These are phyloP conservation scores for Arvicanthis niloticus DNA, from an alignment of 2,113 vertebrate genomes.

Conservation along the genomic window DNA sequence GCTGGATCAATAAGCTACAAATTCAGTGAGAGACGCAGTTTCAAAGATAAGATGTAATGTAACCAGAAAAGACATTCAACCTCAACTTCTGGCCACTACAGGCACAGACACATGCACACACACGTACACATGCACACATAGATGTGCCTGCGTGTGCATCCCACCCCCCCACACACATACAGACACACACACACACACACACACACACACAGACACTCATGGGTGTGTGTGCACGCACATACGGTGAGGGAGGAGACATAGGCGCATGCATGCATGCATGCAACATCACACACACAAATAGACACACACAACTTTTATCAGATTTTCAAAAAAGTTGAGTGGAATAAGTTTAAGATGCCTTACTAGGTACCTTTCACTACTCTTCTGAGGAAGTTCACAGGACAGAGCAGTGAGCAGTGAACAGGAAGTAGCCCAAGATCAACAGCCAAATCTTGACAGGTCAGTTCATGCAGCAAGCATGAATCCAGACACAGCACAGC, in stretches of 20 bases:
- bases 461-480: not conserved
- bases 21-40: not conserved
- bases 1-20: not conserved
- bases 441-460: not conserved
- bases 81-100: not conserved
- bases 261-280: not conserved
- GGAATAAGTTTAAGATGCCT: not conserved
- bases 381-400: not conserved
- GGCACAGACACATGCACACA: not conserved
- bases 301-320: not conserved
- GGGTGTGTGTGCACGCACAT: too few species aligned
- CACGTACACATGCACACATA: too few species aligned
- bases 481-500: not conserved
- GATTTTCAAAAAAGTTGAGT: not conserved
- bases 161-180: too few species aligned
- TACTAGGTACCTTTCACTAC: not conserved
- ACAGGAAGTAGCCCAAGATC: not conserved
- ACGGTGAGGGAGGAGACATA: too few species aligned
- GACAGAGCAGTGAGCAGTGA: not conserved
- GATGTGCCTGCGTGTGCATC: too few species aligned
- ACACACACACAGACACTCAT: too few species aligned
- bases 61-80: not conserved
- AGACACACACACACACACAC: too few species aligned
- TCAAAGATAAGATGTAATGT: not conserved
- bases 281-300: not conserved